phyloP scores from a whole-genome alignment of 2,113 vertebrate genomes.

The Trichechus manatus region DNA sequence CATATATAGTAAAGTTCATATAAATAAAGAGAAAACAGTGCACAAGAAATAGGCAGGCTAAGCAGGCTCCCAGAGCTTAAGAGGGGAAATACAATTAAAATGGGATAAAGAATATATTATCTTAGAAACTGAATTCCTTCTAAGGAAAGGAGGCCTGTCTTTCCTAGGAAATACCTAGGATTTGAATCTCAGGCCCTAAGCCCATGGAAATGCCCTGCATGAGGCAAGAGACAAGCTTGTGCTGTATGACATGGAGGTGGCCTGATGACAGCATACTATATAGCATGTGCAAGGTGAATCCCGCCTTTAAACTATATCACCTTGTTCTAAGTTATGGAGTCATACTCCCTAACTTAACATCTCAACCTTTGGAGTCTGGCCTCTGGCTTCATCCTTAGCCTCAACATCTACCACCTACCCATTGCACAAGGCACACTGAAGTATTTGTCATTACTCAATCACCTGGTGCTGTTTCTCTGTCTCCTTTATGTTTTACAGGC shows the following conservation, averaged over 20 bases:
- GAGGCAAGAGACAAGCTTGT: neutral
- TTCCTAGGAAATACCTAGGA: neutral
- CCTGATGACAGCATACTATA: neutral
- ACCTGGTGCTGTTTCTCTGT: neutral
- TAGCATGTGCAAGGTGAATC: neutral
- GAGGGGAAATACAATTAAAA: neutral
- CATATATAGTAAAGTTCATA: neutral
- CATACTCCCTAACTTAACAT: neutral
- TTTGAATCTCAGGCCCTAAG: neutral
- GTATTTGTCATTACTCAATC: neutral
- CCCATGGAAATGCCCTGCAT: neutral
- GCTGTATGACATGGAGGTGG: too few relatives aligned
- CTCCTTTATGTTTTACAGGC: neutral
- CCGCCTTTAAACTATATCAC: neutral
- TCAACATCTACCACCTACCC: neutral
- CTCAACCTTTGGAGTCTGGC: neutral
- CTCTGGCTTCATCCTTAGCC: neutral
- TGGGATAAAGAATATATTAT: neutral
- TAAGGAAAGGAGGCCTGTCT: neutral
- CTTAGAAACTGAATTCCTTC: neutral
- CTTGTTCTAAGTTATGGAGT: neutral
- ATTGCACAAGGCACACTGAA: neutral
- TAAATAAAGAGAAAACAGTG: conserved; percentile 44
- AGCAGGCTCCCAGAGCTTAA: neutral
- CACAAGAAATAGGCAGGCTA: neutral